Conservation (phyloP, 2,797 vertebrate genomes). For the Bradypodion ventrale region DNA sequence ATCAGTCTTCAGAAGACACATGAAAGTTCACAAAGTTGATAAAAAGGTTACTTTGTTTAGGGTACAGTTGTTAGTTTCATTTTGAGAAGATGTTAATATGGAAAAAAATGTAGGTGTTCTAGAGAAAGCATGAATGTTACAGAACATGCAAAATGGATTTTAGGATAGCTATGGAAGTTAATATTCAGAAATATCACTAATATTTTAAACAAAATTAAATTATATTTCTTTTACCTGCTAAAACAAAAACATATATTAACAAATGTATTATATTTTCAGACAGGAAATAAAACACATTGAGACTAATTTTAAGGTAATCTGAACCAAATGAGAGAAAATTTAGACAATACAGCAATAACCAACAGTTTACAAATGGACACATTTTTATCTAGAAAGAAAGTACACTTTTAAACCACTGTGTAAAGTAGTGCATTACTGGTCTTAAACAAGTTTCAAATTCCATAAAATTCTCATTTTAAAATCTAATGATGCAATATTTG, state of each 20-base stretch:
- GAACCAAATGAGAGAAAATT: conserved; percentile 63
- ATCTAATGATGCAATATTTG: conserved; percentile 2
- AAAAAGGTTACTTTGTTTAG: conserved; percentile 66
- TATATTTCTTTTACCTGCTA: conserved; percentile 92
- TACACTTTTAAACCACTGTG: conserved; percentile 1
- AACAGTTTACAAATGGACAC: conserved; percentile 12
- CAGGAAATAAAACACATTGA: conserved; percentile 68
- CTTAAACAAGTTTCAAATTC: not conserved
- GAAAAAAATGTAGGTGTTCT: conserved; percentile 55
- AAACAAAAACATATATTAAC: conserved; percentile 89
- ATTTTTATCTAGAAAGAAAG: conserved; percentile 16
- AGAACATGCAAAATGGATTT: conserved; percentile 78
- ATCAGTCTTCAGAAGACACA: conserved; percentile 68
- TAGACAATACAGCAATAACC: conserved; percentile 46
- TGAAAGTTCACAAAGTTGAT: conserved; percentile 69
- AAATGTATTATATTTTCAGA: conserved; percentile 77
- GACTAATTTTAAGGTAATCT: conserved; percentile 68
- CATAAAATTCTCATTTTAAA: not conserved
- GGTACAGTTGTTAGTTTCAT: conserved; percentile 78
- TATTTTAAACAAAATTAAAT: conserved; percentile 70
- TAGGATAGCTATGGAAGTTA: conserved; percentile 72
- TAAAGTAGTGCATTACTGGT: not conserved
- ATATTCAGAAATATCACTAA: conserved; percentile 74
- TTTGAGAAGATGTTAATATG: conserved; percentile 74
- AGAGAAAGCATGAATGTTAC: conserved; percentile 75